A percentile compares a stretch with the other conserved stretches of the same genome.
Conservation (phyloP, 92 coral and sea anemone genomes). For the Epizoanthus illoricatus region DNA sequence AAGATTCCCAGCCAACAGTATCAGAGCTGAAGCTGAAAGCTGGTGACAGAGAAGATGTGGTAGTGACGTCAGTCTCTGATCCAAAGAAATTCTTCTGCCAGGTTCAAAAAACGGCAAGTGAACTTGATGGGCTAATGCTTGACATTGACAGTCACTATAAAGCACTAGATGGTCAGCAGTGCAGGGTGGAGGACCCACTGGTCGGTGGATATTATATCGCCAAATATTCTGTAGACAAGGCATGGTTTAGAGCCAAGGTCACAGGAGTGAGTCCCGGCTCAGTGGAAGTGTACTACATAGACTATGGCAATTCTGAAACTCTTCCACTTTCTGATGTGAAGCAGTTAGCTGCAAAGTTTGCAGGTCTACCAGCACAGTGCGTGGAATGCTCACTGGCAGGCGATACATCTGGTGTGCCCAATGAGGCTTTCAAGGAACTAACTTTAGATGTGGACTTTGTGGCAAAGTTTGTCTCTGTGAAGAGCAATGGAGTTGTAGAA, state of each 20-base stretch:
- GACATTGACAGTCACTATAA: slow-evolving; percentile 66
- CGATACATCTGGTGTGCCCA: neutral
- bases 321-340: slow-evolving; percentile 70
- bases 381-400: slow-evolving; percentile 21
- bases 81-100: slow-evolving; percentile 50
- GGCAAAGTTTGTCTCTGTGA: slow-evolving; percentile 36
- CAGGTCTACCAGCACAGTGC: slow-evolving; percentile 52
- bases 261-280: slow-evolving; percentile 44
- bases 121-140: slow-evolving; percentile 60
- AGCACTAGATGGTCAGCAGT: slow-evolving; percentile 57
- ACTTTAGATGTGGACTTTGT: slow-evolving; percentile 65
- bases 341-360: slow-evolving; percentile 66
- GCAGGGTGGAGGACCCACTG: slow-evolving; percentile 52
- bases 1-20: slow-evolving; percentile 18
- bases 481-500: slow-evolving; percentile 25
- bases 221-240: slow-evolving; percentile 80
- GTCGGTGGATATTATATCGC: slow-evolving; percentile 72
- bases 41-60: slow-evolving; percentile 47
- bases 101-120: slow-evolving; percentile 37
- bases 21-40: slow-evolving; percentile 39
- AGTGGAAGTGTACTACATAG: slow-evolving; percentile 70
- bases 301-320: slow-evolving; percentile 87
- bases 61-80: slow-evolving; percentile 53
- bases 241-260: slow-evolving; percentile 91
- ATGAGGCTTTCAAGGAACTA: slow-evolving; percentile 11